A percentile compares a stretch with the other conserved stretches of the same genome.
phyloP scores from a whole-genome alignment of 2,113 vertebrate species.

The Taxidea taxus region DNA sequence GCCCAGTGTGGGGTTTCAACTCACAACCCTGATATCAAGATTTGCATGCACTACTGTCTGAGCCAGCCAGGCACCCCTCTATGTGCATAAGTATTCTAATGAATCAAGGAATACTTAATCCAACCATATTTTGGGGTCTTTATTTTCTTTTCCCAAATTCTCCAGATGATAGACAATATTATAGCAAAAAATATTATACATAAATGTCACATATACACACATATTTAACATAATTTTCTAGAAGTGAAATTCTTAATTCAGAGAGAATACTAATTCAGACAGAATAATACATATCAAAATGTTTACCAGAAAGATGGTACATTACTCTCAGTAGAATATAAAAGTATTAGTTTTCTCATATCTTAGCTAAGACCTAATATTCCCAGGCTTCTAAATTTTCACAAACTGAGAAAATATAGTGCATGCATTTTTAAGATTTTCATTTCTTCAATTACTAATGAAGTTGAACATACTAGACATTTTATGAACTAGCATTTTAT shows the following conservation, averaged over 20 bases:
- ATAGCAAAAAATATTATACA: neutral
- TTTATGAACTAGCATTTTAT: neutral
- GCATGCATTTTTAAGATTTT: neutral
- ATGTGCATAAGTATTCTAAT: neutral
- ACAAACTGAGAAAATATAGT: neutral
- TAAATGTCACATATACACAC: neutral
- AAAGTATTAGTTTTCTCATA: neutral
- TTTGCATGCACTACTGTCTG: neutral
- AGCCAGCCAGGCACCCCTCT: neutral
- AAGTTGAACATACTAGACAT: neutral
- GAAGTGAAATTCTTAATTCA: neutral
- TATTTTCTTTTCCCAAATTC: neutral
- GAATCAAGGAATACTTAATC: neutral
- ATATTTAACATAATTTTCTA: neutral
- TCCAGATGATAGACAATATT: neutral
- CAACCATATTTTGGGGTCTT: neutral
- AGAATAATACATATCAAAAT: neutral
- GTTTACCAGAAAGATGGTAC: neutral
- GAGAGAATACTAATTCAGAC: neutral
- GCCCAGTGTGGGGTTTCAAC: neutral
- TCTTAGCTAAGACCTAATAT: neutral
- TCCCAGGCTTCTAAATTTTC: neutral
- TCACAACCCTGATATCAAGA: neutral
- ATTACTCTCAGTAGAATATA: neutral
- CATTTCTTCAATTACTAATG: neutral